phyloP scores from a whole-genome alignment of 2,797 vertebrate species.

The Dicrostonyx torquatus region DNA sequence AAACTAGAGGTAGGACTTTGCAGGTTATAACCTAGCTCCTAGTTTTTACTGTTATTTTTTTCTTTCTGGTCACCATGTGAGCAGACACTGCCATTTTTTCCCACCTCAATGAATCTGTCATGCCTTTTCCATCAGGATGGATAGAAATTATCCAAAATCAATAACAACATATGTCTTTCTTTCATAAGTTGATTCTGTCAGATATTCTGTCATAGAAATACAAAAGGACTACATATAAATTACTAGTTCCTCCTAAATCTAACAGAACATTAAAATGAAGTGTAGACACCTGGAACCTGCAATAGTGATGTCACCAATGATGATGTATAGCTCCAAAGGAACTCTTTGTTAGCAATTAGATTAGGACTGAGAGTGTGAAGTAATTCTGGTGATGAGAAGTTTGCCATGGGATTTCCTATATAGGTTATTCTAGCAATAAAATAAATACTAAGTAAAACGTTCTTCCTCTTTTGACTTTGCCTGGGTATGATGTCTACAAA shows the following conservation, averaged over 20 bases:
- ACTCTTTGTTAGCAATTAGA: not conserved
- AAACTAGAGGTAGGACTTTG: not conserved
- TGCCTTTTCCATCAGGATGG: not conserved
- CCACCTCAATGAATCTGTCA: not conserved
- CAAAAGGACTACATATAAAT: not conserved
- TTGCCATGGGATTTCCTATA: not conserved
- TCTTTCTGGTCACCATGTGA: not conserved
- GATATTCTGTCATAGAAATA: not conserved
- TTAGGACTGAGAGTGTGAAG: not conserved
- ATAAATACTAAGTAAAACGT: constrained; percentile 1
- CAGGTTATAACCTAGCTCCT: not conserved
- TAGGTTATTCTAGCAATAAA: not conserved
- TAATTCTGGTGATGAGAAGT: not conserved
- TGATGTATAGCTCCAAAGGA: not conserved
- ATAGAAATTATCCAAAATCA: not conserved
- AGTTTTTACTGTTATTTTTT: not conserved
- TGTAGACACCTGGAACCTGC: not conserved
- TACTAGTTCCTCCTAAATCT: not conserved
- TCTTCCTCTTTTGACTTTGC: not conserved
- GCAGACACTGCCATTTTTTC: not conserved
- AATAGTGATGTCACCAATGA: not conserved
- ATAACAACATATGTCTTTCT: not conserved
- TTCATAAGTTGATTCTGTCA: not conserved
- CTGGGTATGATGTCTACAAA: not conserved
- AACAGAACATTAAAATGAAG: not conserved